Evolutionary conservation across 2,888 invertebrate species (phyloP).

Genomic region (Seira sanloemensis): DNA sequence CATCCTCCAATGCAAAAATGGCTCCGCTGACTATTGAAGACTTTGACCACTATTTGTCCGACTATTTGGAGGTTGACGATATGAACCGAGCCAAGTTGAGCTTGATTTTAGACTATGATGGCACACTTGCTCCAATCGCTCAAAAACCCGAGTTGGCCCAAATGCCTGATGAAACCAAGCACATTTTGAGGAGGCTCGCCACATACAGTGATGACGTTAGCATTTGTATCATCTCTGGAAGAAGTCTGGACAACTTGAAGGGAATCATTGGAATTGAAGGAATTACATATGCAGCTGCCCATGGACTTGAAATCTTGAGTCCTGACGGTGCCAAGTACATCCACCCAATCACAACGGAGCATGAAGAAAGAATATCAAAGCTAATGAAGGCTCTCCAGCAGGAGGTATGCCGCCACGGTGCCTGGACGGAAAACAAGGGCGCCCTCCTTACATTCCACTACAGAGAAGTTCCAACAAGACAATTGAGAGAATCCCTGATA

Average conservation of each 20-base stretch:
- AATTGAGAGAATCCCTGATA: constrained; percentile 74
- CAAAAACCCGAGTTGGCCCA: constrained; percentile 76
- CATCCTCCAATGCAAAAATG: constrained; percentile 74
- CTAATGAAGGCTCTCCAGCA: constrained; percentile 75
- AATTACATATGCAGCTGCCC: constrained; percentile 77
- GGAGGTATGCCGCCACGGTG: constrained; percentile 76
- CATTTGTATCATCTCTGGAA: constrained; percentile 77
- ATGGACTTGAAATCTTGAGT: constrained; percentile 77
- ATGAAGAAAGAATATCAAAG: constrained; percentile 75
- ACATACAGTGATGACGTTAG: constrained; percentile 76
- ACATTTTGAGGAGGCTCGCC: constrained; percentile 75
- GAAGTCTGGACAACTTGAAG: constrained; percentile 76
- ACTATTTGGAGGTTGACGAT: constrained; percentile 74
- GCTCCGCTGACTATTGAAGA: constrained; percentile 75
- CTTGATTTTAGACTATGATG: constrained; percentile 77
- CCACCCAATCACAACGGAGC: constrained; percentile 76
- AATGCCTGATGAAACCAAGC: constrained; percentile 76
- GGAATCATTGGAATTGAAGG: constrained; percentile 76
- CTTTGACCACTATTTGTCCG: constrained; percentile 75
- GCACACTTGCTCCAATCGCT: constrained; percentile 76
- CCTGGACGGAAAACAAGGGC: constrained; percentile 77
- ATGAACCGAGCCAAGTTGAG: constrained; percentile 75
- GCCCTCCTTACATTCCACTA: constrained; percentile 76
- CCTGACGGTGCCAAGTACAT: constrained; percentile 77
- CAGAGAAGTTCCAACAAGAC: constrained; percentile 75